Conservation (phyloP, 2,888 invertebrate species). For the Camponotus fellah region DNA sequence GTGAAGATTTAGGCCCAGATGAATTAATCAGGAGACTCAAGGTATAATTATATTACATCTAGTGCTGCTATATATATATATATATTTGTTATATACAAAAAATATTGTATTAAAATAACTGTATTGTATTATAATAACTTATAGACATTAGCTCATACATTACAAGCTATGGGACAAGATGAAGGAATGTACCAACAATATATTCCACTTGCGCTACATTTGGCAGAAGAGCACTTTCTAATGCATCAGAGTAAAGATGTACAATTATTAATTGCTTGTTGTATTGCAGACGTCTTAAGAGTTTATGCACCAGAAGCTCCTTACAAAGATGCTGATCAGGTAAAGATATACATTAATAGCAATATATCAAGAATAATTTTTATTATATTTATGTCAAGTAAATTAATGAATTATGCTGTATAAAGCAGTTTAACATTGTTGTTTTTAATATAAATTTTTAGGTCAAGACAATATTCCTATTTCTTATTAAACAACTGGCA, state of each 20-base stretch:
- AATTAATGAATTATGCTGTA: neutral
- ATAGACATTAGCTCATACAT: constrained; percentile 96
- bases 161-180: constrained; percentile 98
- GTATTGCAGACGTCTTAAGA: constrained; percentile 98
- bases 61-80: neutral
- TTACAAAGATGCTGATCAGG: constrained; percentile 97
- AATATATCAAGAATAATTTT: neutral
- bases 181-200: constrained; percentile 97
- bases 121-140: constrained; percentile 59
- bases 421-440: neutral
- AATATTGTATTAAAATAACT: neutral
- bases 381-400: neutral
- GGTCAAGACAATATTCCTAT: constrained; percentile 94
- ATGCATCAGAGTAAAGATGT: constrained; percentile 97
- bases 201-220: constrained; percentile 96
- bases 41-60: constrained; percentile 87
- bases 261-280: constrained; percentile 97
- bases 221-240: constrained; percentile 97
- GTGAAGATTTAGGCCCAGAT: constrained; percentile 98
- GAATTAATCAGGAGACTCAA: constrained; percentile 97
- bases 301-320: constrained; percentile 99
- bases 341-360: constrained; percentile 86
- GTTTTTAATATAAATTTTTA: constrained; percentile 70
- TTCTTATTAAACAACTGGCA: constrained; percentile 96
- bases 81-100: neutral